phyloP scores from a whole-genome alignment of 2,888 invertebrate species.

The Volucella inflata region DNA sequence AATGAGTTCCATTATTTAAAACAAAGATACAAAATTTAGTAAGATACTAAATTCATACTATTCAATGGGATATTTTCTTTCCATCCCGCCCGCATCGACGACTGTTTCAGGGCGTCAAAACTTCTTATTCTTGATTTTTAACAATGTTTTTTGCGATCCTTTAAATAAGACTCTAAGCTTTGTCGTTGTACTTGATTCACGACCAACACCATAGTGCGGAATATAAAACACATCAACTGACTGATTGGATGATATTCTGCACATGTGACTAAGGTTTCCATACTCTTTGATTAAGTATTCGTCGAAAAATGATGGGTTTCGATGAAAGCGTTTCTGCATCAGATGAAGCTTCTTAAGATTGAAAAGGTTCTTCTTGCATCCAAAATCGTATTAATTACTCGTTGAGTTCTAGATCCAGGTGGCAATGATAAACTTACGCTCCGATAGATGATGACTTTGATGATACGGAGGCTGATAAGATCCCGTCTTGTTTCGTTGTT shows the following conservation, averaged over 20 bases:
- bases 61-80: too few species aligned
- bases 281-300: conserved; percentile 40
- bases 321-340: conserved; percentile 30
- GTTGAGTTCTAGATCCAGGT: conserved; percentile 20
- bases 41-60: too few species aligned
- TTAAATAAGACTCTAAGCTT: too few species aligned
- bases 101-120: too few species aligned
- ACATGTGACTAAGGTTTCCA: conserved; percentile 29
- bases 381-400: conserved; percentile 12
- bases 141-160: too few species aligned
- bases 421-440: conserved; percentile 24
- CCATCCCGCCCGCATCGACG: too few species aligned
- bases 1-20: too few species aligned
- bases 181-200: too few species aligned
- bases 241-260: not conserved
- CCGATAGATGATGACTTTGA: conserved; percentile 10
- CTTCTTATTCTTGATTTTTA: too few species aligned
- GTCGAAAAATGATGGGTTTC: conserved; percentile 8
- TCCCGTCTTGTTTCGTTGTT: conserved; percentile 39
- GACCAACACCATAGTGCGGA: too few species aligned
- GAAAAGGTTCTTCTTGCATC: conserved; percentile 26
- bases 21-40: too few species aligned
- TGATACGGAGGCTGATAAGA: conserved; percentile 39
- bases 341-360: conserved; percentile 1
- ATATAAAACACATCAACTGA: not conserved